Percentiles rank a stretch among this genome's conserved stretches.
These are phyloP conservation scores for Allygus modestus DNA, from an alignment of 2,888 invertebrate species.

Conservation along the genomic window DNA sequence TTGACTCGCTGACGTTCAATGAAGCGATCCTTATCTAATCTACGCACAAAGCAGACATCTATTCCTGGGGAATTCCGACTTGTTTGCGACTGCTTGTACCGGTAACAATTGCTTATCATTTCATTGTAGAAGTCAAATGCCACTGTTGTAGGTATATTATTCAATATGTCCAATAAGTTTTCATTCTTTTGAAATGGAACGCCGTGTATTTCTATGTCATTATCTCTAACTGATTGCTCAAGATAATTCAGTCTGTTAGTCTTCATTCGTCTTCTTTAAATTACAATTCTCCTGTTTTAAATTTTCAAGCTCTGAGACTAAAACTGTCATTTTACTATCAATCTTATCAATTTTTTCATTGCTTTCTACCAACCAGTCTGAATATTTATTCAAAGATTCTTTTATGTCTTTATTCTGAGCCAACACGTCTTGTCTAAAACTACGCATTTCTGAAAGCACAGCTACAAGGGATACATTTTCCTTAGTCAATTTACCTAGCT, in stretches of 20 bases:
- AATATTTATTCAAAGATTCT: not conserved
- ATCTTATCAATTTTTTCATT: not conserved
- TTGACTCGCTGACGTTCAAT: not conserved
- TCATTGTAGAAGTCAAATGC: not conserved
- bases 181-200: conserved; percentile 18
- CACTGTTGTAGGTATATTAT: not conserved
- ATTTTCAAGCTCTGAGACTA: not conserved
- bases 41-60: conserved; percentile 1
- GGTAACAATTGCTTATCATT: conserved; percentile 31
- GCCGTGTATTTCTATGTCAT: conserved; percentile 3
- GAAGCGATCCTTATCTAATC: not conserved
- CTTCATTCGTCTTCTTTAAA: not conserved
- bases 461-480: not conserved
- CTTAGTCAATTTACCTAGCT: not conserved
- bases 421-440: not conserved
- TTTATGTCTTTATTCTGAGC: not conserved
- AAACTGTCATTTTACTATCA: not conserved
- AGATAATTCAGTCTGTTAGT: not conserved
- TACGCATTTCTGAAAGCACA: not conserved
- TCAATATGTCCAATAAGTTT: not conserved
- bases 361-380: not conserved
- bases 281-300: conserved; percentile 15
- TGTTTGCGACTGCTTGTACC: not conserved
- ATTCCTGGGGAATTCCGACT: not conserved
- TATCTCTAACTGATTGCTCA: not conserved